Percentiles rank a stretch among this genome's conserved stretches.
Conservation (phyloP, 2,797 vertebrate genomes). For the Rhabdophis nuchalis region DNA sequence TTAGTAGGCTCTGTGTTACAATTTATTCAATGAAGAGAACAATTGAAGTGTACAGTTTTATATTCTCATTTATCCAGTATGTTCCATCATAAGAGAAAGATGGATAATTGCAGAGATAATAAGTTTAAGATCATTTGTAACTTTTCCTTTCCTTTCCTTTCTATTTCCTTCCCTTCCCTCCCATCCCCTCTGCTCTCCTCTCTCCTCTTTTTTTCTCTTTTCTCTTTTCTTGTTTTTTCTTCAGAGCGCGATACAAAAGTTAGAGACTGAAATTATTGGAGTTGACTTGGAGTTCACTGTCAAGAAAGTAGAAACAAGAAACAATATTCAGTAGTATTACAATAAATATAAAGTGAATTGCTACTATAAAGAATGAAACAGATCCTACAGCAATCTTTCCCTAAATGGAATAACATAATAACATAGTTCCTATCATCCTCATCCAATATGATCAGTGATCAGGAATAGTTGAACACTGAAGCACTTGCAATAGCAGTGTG, state of each 20-base stretch:
- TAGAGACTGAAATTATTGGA: neutral
- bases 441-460: neutral
- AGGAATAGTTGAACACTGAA: neutral
- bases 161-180: accelerated
- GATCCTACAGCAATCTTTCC: neutral
- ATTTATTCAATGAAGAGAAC: slow-evolving; percentile 43
- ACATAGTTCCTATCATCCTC: neutral
- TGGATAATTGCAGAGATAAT: slow-evolving; percentile 26
- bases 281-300: neutral
- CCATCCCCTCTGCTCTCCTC: too few species aligned
- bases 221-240: neutral
- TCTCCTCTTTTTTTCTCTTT: too few species aligned
- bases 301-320: neutral
- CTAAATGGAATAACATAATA: neutral
- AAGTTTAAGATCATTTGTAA: neutral
- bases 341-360: neutral
- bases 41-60: slow-evolving; percentile 32
- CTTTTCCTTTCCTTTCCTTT: neutral
- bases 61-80: slow-evolving; percentile 40
- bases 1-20: slow-evolving; percentile 30
- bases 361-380: neutral
- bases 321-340: neutral
- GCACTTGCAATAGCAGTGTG: neutral
- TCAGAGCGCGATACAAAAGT: neutral
- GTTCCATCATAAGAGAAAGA: slow-evolving; percentile 29